Percentiles rank a stretch among this genome's conserved stretches.
These are phyloP conservation scores for Arenaria interpres DNA, from an alignment of 2,113 vertebrate species.

Conservation along the genomic window DNA sequence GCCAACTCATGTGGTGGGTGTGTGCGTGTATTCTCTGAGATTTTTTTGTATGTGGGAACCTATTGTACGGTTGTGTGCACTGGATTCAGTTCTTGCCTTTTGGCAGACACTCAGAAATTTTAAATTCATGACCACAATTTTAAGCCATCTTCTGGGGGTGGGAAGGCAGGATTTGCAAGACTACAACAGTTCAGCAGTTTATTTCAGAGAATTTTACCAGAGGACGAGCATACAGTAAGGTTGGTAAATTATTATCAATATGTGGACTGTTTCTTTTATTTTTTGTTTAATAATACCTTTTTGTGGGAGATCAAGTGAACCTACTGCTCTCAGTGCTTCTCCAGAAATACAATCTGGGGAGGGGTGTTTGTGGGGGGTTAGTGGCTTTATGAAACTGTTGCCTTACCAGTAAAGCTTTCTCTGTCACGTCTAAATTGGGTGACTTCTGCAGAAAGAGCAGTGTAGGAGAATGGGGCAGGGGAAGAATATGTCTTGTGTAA, in stretches of 20 bases:
- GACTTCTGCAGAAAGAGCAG: neutral
- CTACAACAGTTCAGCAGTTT: conserved; percentile 28
- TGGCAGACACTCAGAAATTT: conserved; percentile 69
- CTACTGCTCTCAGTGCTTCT: neutral
- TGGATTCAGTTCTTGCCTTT: conserved; percentile 74
- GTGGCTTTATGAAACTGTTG: neutral
- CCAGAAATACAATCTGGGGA: neutral
- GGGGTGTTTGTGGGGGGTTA: neutral
- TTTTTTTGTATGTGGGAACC: conserved; percentile 76
- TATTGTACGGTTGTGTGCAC: conserved; percentile 77
- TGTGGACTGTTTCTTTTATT: neutral
- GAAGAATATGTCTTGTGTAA: neutral
- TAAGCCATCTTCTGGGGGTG: conserved; percentile 59
- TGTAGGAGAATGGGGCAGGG: neutral
- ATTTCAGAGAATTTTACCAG: conserved; percentile 57
- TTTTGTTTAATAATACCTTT: neutral
- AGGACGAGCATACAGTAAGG: conserved; percentile 57
- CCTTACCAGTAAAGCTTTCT: neutral
- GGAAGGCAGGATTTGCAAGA: neutral
- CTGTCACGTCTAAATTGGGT: neutral
- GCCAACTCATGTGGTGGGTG: conserved; percentile 76
- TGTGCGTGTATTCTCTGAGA: conserved; percentile 69
- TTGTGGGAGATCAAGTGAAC: neutral
- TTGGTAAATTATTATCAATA: conserved; percentile 38
- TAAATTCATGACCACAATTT: conserved; percentile 56